These are phyloP conservation scores for Agrilus planipennis DNA, from an alignment of 1,140 invertebrate species.

Conservation along the genomic window DNA sequence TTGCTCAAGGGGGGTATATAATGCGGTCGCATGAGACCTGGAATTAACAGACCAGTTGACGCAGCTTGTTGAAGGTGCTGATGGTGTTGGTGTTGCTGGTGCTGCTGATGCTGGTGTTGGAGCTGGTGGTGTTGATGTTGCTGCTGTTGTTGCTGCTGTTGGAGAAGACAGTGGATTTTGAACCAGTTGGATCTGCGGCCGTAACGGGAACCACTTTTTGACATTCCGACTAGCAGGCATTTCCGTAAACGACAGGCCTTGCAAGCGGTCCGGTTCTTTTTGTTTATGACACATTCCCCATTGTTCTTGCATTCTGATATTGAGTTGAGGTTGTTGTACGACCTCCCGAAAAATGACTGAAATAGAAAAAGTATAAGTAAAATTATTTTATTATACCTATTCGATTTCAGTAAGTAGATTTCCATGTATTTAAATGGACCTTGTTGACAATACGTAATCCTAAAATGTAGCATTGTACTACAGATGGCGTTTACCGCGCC, in stretches of 20 bases:
- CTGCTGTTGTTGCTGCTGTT: conserved; percentile 49
- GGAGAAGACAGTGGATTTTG: conserved; percentile 83
- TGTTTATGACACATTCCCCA: conserved; percentile 87
- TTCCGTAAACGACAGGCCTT: conserved; percentile 87
- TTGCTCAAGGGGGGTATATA: conserved; percentile 28
- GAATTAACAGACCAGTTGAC: conserved; percentile 2
- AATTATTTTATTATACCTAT: no score
- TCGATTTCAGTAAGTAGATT: no score
- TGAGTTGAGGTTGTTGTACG: conserved; percentile 85
- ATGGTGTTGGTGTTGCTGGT: conserved; percentile 57
- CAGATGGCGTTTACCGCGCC: no score
- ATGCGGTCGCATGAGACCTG: conserved; percentile 24
- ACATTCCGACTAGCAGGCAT: conserved; percentile 89
- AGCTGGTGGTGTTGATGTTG: conserved; percentile 28
- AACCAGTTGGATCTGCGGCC: conserved; percentile 88
- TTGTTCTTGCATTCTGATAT: conserved; percentile 90
- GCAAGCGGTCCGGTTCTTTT: conserved; percentile 90
- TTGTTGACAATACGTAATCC: no score
- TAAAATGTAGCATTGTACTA: no score
- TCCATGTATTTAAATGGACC: no score
- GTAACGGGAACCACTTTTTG: conserved; percentile 83
- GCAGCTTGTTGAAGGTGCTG: conserved; percentile 17
- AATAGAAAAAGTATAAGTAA: conserved; percentile 51
- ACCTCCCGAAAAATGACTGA: conserved; percentile 93
- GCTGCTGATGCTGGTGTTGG: conserved; percentile 48